phyloP scores from a whole-genome alignment of 2,797 vertebrate species.

The Epinephelus coioides region DNA sequence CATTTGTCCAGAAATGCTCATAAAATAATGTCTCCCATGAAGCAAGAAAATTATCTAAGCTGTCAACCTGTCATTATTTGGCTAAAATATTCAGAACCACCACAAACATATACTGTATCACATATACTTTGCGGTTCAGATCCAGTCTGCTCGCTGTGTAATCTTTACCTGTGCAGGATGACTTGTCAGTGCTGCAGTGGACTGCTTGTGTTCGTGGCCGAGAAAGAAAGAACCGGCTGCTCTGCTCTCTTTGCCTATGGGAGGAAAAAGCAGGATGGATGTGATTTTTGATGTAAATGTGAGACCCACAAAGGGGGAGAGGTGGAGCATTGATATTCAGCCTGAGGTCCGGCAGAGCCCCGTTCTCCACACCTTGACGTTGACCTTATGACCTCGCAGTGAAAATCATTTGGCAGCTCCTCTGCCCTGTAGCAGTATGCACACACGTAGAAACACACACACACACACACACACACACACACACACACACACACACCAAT shows the following conservation, averaged over 20 bases:
- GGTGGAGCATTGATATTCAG: conserved; percentile 68
- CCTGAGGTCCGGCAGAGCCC: conserved; percentile 26
- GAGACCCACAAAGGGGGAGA: conserved; percentile 38
- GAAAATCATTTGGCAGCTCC: conserved; percentile 66
- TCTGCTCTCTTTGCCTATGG: conserved; percentile 40
- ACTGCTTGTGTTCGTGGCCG: neutral
- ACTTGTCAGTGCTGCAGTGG: conserved; percentile 7
- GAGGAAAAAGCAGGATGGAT: conserved; percentile 45
- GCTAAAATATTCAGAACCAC: neutral
- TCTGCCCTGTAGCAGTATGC: conserved; percentile 55
- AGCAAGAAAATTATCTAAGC: no score
- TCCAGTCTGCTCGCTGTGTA: neutral
- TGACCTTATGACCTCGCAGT: conserved; percentile 63
- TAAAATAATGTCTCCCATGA: no score
- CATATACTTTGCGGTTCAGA: neutral
- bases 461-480: conserved; percentile 31
- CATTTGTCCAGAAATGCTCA: no score
- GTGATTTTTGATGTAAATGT: conserved; percentile 69
- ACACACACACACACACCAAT: neutral
- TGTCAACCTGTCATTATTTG: neutral
- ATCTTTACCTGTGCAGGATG: conserved; percentile 31
- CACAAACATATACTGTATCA: neutral
- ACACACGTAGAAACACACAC: neutral
- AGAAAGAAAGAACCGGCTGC: neutral
- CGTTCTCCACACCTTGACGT: conserved; percentile 41